Evolutionary conservation across 30 jellyfish, hydroid and myxozoan species (phyloP).

Genomic region (Euphysa ruthae): DNA sequence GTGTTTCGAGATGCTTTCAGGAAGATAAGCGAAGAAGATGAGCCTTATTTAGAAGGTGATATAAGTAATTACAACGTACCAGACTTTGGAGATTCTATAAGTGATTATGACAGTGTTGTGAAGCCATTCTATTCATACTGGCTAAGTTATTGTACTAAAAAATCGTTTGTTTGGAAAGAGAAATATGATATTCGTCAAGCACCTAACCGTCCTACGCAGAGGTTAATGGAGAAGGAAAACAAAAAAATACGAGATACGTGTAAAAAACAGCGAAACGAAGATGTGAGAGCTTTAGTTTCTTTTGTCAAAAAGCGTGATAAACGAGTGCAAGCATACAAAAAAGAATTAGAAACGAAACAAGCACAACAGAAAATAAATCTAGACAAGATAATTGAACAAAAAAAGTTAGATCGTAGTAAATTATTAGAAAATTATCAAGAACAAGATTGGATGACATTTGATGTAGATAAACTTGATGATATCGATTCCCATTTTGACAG

Average conservation of each 20-base stretch:
- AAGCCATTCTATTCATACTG: conserved; percentile 70
- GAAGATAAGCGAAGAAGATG: conserved; percentile 65
- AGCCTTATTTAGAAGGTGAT: conserved; percentile 57
- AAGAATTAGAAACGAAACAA: conserved; percentile 53
- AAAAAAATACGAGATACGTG: conserved; percentile 71
- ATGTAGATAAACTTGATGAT: conserved; percentile 46
- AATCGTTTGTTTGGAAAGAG: conserved; percentile 75
- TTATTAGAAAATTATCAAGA: conserved; percentile 57
- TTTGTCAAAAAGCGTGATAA: conserved; percentile 80
- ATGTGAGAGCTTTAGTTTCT: conserved; percentile 77
- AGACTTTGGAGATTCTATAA: conserved; percentile 61
- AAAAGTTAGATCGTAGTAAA: conserved; percentile 40
- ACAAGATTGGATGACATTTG: conserved; percentile 91
- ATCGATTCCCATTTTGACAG: conserved; percentile 77
- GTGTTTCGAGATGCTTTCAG: conserved; percentile 63
- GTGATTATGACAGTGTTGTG: conserved; percentile 57
- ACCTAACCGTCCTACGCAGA: conserved; percentile 88
- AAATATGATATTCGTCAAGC: conserved; percentile 79
- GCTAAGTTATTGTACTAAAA: conserved; percentile 75
- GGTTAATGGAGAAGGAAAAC: conserved; percentile 92
- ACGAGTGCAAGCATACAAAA: conserved; percentile 53
- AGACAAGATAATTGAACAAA: conserved; percentile 51
- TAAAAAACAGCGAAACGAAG: conserved; percentile 74
- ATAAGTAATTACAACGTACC: conserved; percentile 57
- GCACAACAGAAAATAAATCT: conserved; percentile 39